Percentiles rank a stretch among this genome's conserved stretches.
phyloP scores from a whole-genome alignment of 1,140 invertebrate genomes.

The Zaprionus lachaisei region DNA sequence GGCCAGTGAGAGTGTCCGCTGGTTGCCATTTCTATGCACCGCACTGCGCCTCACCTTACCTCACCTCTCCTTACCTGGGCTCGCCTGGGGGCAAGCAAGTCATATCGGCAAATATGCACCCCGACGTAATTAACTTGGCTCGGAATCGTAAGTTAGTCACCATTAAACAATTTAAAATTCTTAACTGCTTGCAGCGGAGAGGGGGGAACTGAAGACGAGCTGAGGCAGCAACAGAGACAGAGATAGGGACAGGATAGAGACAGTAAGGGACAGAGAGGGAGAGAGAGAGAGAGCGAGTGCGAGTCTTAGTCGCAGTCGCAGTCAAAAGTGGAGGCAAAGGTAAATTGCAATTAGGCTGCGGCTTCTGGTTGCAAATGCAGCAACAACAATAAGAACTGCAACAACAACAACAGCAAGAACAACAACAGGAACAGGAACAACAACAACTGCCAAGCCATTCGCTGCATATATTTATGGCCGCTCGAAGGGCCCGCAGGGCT shows the following conservation, averaged over 20 bases:
- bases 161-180: slow-evolving; percentile 83
- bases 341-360: slow-evolving; percentile 83
- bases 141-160: slow-evolving; percentile 83
- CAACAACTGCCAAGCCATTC: slow-evolving; percentile 49
- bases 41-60: not conserved
- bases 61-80: slow-evolving; percentile 22
- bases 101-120: slow-evolving; percentile 80
- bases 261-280: no score
- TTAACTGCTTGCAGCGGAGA: slow-evolving; percentile 55
- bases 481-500: slow-evolving; percentile 52
- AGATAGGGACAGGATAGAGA: not conserved
- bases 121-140: slow-evolving; percentile 80
- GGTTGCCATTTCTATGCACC: slow-evolving; percentile 56
- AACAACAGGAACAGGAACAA: not conserved
- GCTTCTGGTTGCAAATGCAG: slow-evolving; percentile 78
- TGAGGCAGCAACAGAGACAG: slow-evolving; percentile 6
- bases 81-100: slow-evolving; percentile 51
- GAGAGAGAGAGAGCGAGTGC: no score
- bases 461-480: slow-evolving; percentile 76
- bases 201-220: not conserved
- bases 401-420: slow-evolving; percentile 6
- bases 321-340: slow-evolving; percentile 52
- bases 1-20: slow-evolving; percentile 53
- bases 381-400: slow-evolving; percentile 24
- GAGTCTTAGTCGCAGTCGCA: not conserved